Evolutionary conservation across 2,797 vertebrate species (phyloP).

Genomic region (Pseudochromis fuscus): DNA sequence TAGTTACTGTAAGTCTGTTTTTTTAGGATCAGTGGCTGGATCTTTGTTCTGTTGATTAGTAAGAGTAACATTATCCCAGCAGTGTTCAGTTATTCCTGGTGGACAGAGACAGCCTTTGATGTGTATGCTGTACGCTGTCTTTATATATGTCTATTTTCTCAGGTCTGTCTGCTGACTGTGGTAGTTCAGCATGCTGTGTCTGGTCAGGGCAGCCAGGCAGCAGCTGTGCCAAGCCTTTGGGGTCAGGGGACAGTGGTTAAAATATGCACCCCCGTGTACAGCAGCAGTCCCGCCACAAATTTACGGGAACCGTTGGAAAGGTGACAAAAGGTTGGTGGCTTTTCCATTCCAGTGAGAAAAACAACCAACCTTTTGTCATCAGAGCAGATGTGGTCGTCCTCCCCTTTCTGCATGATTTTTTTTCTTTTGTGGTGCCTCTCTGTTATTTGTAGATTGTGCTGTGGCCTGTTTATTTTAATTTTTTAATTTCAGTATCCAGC

Average conservation of each 20-base stretch:
- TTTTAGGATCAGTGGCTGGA: background rate
- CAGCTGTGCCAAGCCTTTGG: constrained; percentile 84
- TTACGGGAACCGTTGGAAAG: constrained; percentile 87
- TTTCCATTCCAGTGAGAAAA: constrained; percentile 85
- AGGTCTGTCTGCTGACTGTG: constrained; percentile 84
- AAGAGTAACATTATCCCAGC: background rate
- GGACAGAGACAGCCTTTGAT: constrained; percentile 27
- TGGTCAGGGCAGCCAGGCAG: constrained; percentile 87
- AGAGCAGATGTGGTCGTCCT: constrained; percentile 31
- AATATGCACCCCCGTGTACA: constrained; percentile 80
- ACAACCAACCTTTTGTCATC: constrained; percentile 87
- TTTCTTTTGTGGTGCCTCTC: constrained; percentile 14
- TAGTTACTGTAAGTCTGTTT: background rate
- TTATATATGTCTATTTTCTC: constrained; percentile 82
- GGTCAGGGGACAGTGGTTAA: constrained; percentile 86
- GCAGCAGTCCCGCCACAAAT: constrained; percentile 81
- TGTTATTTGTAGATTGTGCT: background rate
- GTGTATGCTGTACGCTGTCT: constrained; percentile 41
- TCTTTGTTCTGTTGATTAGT: background rate
- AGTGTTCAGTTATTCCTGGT: background rate
- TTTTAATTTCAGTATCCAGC: background rate
- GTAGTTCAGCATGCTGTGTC: constrained; percentile 88
- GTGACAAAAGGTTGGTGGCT: constrained; percentile 95
- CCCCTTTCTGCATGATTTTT: constrained; percentile 12
- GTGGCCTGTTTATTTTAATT: background rate